Evolutionary conservation across 2,797 vertebrate genomes (phyloP), one percentile per base, ranked within the genome.

Genomic region (Podargus strigoides): DNA sequence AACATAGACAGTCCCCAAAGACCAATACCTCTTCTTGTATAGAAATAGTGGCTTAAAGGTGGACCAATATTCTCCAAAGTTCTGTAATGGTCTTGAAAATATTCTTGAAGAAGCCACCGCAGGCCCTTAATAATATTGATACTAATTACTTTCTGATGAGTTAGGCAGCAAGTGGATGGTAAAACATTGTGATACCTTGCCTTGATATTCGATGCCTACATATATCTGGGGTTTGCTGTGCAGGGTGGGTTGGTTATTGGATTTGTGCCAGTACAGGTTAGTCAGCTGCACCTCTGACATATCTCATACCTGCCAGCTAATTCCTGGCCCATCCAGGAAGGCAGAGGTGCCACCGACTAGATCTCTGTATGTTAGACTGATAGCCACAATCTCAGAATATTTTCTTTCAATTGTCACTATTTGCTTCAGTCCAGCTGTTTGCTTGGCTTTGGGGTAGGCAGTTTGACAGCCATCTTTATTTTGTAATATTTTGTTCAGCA

Each of bases 401-500:
- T 92, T 95, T 59, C 47, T 88, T 91, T 92, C 42, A n/a, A 44
- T 21, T 70, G 34, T 58, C 16, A 50, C 89, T 73, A 44, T 87
- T 89, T 87, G 39, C 34, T 87, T 86, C 67, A 76, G 62, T 23
- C 24, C 44, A 60, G 22, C 9, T 79, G 63, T 77, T 94, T 83
- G 18, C 49, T 36, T 85, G 72, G 49, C 70, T 91, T 91, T 91
- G 49, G 62, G 81, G 41, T 11, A 58, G 49, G 13, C 21, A 27
- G 46, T 77, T 82, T 59, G 62, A 94, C 74, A 87, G 64, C 24
- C 46, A 81, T 41, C 41, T 94, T 94, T 87, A 60, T 90, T 87
- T 67, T 80, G 20, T 69, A 36, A 36, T 42, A 24, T 64, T 89
- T 77, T 84, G 55, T 74, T 94, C 77, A 82, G 68, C 42, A 46